Conservation (phyloP, 2,888 invertebrate genomes). For the Lycocerus yunnanus region DNA sequence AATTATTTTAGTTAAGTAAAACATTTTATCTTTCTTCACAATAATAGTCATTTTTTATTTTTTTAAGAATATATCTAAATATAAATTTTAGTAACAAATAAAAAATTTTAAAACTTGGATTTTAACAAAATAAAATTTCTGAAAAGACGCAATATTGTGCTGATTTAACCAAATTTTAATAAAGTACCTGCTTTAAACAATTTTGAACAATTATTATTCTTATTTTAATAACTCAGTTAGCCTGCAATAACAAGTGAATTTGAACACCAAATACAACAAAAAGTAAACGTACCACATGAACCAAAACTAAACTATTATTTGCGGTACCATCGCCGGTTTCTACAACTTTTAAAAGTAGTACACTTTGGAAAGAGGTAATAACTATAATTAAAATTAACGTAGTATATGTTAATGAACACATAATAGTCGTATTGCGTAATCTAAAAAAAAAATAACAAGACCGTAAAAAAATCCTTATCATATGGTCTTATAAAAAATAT, state of each 20-base stretch:
- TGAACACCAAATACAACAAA: neutral
- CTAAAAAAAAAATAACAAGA: neutral
- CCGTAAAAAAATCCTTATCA: neutral
- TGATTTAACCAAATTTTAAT: too few relatives aligned
- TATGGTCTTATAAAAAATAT: neutral
- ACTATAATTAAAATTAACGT: neutral
- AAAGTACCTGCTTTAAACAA: too few relatives aligned
- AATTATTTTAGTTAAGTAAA: too few relatives aligned
- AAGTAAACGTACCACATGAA: constrained; percentile 8
- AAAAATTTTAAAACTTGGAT: too few relatives aligned
- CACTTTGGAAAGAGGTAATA: neutral
- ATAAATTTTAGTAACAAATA: too few relatives aligned
- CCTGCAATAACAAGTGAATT: constrained; percentile 49
- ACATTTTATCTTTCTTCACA: too few relatives aligned
- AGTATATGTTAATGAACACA: neutral
- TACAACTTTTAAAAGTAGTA: neutral
- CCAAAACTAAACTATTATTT: neutral
- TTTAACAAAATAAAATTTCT: too few relatives aligned
- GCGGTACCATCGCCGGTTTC: neutral
- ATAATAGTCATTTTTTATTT: too few relatives aligned
- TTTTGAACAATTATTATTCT: too few relatives aligned
- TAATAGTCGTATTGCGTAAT: neutral
- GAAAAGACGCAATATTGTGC: too few relatives aligned
- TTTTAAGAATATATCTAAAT: too few relatives aligned
- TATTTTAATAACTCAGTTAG: too few relatives aligned